These are phyloP conservation scores for Andrena bucephala DNA, from an alignment of 2,888 invertebrate genomes.

Conservation along the genomic window DNA sequence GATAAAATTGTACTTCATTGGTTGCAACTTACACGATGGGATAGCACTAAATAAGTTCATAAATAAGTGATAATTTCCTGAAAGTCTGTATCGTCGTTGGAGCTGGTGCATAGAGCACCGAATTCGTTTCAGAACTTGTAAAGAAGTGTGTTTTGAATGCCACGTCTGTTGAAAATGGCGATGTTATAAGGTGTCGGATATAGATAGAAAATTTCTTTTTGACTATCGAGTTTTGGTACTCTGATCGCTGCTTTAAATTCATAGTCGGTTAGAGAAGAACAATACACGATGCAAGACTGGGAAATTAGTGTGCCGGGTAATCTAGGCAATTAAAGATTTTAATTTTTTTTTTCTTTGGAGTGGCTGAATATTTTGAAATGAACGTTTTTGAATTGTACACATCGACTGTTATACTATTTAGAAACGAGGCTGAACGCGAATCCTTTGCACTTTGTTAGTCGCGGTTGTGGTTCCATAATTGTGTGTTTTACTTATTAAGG, in stretches of 20 bases:
- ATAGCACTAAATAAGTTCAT: too few species aligned
- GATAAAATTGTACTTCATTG: too few species aligned
- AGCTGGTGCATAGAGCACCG: too few species aligned
- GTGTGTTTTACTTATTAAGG: neutral
- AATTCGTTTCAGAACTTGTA: too few species aligned
- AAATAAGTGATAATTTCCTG: too few species aligned
- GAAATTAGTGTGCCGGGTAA: neutral
- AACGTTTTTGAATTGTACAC: neutral
- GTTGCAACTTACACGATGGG: too few species aligned
- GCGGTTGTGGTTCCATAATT: neutral
- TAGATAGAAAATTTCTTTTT: neutral
- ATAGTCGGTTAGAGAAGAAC: neutral
- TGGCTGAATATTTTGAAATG: neutral
- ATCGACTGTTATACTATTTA: neutral
- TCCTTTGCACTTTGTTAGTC: neutral
- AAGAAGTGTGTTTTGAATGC: too few species aligned
- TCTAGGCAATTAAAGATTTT: neutral
- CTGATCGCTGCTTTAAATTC: neutral
- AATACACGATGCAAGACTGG: neutral
- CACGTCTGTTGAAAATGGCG: neutral
- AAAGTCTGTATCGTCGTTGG: too few species aligned
- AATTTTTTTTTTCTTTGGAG: constrained; percentile 22
- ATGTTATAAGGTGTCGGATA: neutral
- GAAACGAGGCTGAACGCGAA: neutral
- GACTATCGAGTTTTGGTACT: neutral